phyloP scores from a whole-genome alignment of 37 sponge, comb jelly and placozoan genomes.

The Spongia lamella region DNA sequence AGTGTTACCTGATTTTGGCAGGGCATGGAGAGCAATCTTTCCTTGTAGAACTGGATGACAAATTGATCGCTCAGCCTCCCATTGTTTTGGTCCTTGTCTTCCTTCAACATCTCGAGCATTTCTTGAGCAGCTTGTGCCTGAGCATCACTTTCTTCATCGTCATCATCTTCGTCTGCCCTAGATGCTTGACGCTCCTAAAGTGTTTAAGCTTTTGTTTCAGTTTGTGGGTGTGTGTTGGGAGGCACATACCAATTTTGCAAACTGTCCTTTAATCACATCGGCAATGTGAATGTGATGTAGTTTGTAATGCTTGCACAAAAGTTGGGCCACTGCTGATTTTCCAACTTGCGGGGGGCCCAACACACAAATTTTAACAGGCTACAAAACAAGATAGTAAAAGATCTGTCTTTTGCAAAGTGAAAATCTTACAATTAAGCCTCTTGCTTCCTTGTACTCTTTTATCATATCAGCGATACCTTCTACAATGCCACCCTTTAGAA shows the following conservation, averaged over 20 bases:
- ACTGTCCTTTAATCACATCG: slow-evolving; percentile 76
- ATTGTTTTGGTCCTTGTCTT: slow-evolving; percentile 71
- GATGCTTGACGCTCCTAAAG: slow-evolving; percentile 35
- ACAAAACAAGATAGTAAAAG: background rate
- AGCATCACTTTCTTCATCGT: slow-evolving; percentile 76
- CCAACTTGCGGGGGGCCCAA: slow-evolving; percentile 91
- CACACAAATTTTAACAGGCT: slow-evolving; percentile 81
- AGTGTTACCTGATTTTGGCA: slow-evolving; percentile 83
- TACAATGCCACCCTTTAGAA: slow-evolving; percentile 68
- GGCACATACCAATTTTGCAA: slow-evolving; percentile 63
- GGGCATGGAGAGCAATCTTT: slow-evolving; percentile 85
- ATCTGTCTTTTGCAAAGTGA: background rate
- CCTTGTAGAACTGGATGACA: slow-evolving; percentile 80
- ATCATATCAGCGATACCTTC: slow-evolving; percentile 72
- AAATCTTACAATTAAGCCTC: slow-evolving; percentile 68
- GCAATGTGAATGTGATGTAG: slow-evolving; percentile 86
- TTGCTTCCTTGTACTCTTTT: slow-evolving; percentile 75
- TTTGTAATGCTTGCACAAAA: slow-evolving; percentile 90
- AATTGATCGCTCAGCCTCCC: slow-evolving; percentile 83
- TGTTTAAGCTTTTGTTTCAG: background rate
- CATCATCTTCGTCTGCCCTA: slow-evolving; percentile 57
- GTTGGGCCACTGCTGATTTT: slow-evolving; percentile 61
- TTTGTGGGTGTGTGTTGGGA: background rate
- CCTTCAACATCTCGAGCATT: slow-evolving; percentile 78
- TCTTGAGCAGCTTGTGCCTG: slow-evolving; percentile 84